Base-by-base conservation (phyloP, 2,888 invertebrate species). In the Silvanus unidentatus region DNA sequence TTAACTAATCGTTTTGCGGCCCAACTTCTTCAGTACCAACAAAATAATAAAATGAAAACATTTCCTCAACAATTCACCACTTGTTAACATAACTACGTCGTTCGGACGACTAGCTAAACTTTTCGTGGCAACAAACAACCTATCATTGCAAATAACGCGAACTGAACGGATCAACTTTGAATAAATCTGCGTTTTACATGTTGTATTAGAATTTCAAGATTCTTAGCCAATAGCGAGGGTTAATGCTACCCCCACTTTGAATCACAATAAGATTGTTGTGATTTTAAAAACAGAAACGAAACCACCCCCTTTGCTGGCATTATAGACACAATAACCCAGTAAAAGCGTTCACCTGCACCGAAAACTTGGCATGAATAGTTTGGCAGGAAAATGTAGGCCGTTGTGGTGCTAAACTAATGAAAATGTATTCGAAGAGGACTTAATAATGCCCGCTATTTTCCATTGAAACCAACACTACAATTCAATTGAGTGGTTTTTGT, bases 151-250 rank as follows among this genome's bases (percentile, higher is more conserved):
- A 15, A 16, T 37, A 37, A 13, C 9, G 10, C 9, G 37, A 37
- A 37, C 37, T 40, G 32, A 15, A 29, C n/a, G 34, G 41, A 40
- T 22, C 22, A 32, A 12, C 32, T 37, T 52, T 51, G 55, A 53
- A 54, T 53, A 60, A 60, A 61, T 57, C 61, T 56, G 52, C 49
- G 44, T 55, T 45, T 49, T 49, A 47, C 48, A 45, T 32, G n/a
- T n/a, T 22, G 22, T 32, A 12, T n/a, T 49, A 55, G 55, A 52
- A 56, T 55, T 58, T 52, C 52, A 51, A 48, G 47, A 50, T 53
- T 65, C 64, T 67, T 62, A 50, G 55, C 66, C 66, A 68, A 68
- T 68, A n/a, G n/a, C n/a, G 40, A 49, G 48, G 54, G 53, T 42
- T 35, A 40, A 32, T 45, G 43, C 44, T 50, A 48, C 58, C 58